These are phyloP conservation scores for Danio rerio DNA, from an alignment of 2,113 vertebrate genomes.

Conservation along the genomic window GRCz12tu NC_133195.1:22956501-22957000, in stretches of 20 bases:
- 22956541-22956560: too few species aligned
- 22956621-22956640: too few species aligned
- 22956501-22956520: too few species aligned
- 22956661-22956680: background rate
- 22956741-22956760: conserved; percentile 54
- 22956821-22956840: conserved; percentile 54
- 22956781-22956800: conserved; percentile 59
- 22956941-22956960: conserved; percentile 25
- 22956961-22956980: conserved; percentile 10
- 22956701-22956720: background rate
- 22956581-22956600: too few species aligned
- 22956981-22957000: conserved; percentile 25
- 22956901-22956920: conserved; percentile 42
- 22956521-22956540: too few species aligned
- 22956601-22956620: too few species aligned
- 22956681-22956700: background rate
- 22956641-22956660: too few species aligned
- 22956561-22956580: too few species aligned
- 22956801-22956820: conserved; percentile 51
- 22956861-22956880: conserved; percentile 41
- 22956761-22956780: conserved; percentile 58
- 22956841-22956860: conserved; percentile 52
- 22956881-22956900: conserved; percentile 48
- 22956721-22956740: conserved; percentile 55
- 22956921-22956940: conserved; percentile 37